Base-by-base conservation (phyloP, 2,113 vertebrate genomes). In the Pteronura brasiliensis region DNA sequence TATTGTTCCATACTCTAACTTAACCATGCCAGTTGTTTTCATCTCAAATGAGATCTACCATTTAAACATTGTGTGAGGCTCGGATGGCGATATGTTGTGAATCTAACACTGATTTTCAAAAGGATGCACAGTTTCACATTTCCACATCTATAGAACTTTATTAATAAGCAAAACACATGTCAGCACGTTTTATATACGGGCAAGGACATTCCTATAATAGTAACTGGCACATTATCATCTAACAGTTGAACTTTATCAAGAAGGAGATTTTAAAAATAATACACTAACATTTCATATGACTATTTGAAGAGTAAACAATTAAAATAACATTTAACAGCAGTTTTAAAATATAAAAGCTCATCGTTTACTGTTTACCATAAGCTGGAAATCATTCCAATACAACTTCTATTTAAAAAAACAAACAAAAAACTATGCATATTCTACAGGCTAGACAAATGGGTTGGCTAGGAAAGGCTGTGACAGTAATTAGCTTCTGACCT, bases 131-230 rank as follows among this genome's bases (percentile, higher is more conserved):
- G 81, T 42, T 39, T 96, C 71, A 88, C 20, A 89, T 72, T 97
- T 95, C 47, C 84, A 96, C 86, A 85, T 90, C 93, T 92, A 85
- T n/a, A 85, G 36, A 97, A 95, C 49, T 97, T 97, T 97, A 98
- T 97, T 97, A 92, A 94, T 52, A 96, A 96, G 65, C 74, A 92
- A 97, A 96, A 90, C 90, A 96, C 61, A 96, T 79, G n/a, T 86
- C 84, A 96, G 79, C 84, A 76, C 77, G 25, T 82, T 96, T 97
- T 88, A 87, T 95, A 76, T 94, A 96, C 39, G 82, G 63, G 65
- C 69, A 95, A 92, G 63, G 74, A 57, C 88, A 94, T 79, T 96
- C 69, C 36, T 91, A 39, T 85, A 93, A 95, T 93, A 91, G 49
- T 95, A 55, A 89, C 61, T 94, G 84, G 63, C 44, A 97, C 86